Evolutionary conservation across 2,113 vertebrate species (phyloP), one percentile per base, ranked within the genome.

Genomic region (Siniperca chuatsi): DNA sequence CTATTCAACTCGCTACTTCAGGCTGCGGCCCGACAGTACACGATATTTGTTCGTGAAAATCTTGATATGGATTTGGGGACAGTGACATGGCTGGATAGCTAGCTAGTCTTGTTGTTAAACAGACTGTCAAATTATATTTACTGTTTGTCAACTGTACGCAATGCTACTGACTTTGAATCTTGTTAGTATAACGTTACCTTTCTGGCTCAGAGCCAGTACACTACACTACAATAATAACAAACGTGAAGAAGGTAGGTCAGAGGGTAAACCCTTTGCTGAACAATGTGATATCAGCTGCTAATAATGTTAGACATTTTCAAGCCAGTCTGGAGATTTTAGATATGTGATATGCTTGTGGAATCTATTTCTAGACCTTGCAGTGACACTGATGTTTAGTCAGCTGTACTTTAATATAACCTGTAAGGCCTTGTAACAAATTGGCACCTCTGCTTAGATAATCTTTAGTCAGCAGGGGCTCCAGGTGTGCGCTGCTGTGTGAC

Each of bases 321-420:
- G 33, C 9, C 50, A n/a, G 57, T 58, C 16, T 74, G 68, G 50
- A 76, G 73, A 50, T 81, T 20, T 71, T n/a, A 76, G 29, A 60
- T 40, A 1, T 42, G 55, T 4, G 20, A 76, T 8, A 3, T 13
- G 12, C 16, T 8, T 5, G 12, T 40, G 23, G 52, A 50, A 50
- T 78, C 54, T 62, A 75, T 81, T 81, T 57, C 16, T 1, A 18
- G 12, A 25, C 66, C 25, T 57, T 10, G 6, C 70, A 54, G 4
- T 6, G 29, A 58, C 58, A 21, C 37, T 54, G 37, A 25, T 76
- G 65, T 84, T 85, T 57, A 48, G 42, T 78, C 82, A 83, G 68
- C 58, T 75, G 25, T 20, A 20, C 33, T 68, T 86, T 37, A 52
- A 78, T 50, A 29, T 71, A 75, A 82, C 60, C 71, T 67, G 44